Evolutionary conservation across 2,113 vertebrate genomes (phyloP), one percentile per base, ranked within the genome.

Genomic region (Acanthisitta chloris): DNA sequence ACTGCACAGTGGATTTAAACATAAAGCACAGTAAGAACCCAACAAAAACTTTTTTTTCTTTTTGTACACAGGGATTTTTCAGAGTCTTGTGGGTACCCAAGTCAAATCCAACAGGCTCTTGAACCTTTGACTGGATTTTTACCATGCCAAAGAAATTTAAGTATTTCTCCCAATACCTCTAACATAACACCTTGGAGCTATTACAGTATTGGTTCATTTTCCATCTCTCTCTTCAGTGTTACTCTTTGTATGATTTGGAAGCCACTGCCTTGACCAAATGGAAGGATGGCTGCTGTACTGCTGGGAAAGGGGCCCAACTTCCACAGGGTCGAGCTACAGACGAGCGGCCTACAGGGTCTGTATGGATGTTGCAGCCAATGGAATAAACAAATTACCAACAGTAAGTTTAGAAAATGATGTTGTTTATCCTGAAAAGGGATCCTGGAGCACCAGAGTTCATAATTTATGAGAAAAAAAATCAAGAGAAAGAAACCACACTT

Each of bases 21-120:
- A 77, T 51, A 93, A 83, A 94, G 34, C 94, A 96, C 82, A 96
- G 97, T 81, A 90, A 80, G 88, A 94, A 97, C 43, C 33, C 85
- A 96, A 90, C 76, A 85, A 71, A 87, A 86, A 67, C 58, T 21
- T 45, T 58, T 1, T 25, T 28, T 1, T 11, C 43, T 45, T 65
- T 71, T 81, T 26, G 14, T 48, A 66, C 26, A 25, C 23, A 51
- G 69, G n/a, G 29, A 49, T 81, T 90, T 93, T 83, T 80, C n/a
- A 21, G 55, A 54, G 38, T 71, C 23, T n/a, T 51, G 18, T 67
- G 23, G 16, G 16, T 79, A 78, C 6, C 43, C 17, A 18, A 25
- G n/a, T 81, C 62, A 78, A 79, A 84, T 57, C 55, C 72, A 88
- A 90, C 28, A 65, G 72, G 36, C n/a, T 88, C 25, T 83, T 49